Conservation (phyloP, 2,113 vertebrate genomes). For the Zosterops lateralis region DNA sequence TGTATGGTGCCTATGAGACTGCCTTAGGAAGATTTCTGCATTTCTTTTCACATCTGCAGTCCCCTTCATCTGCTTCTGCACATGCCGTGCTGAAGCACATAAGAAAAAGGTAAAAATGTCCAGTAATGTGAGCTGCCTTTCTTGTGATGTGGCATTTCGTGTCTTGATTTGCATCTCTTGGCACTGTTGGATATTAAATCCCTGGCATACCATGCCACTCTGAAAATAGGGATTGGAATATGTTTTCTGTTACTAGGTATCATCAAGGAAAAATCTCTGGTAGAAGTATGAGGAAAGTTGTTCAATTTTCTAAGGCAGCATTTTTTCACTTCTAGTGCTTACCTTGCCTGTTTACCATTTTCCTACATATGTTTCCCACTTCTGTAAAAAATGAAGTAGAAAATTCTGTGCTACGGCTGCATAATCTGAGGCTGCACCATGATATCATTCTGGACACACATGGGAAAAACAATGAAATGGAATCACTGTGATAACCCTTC, state of each 20-base stretch:
- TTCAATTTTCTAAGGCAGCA: accelerated
- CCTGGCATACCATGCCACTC: background rate
- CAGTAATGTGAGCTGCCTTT: background rate
- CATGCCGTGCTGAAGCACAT: background rate
- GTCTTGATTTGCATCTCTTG: background rate
- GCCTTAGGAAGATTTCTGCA: background rate
- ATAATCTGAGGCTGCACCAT: background rate
- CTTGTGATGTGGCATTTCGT: background rate
- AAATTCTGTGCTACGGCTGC: background rate
- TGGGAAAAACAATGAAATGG: accelerated
- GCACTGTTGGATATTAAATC: background rate
- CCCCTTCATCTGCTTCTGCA: background rate
- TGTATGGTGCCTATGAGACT: accelerated
- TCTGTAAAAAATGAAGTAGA: background rate
- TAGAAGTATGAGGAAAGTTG: background rate
- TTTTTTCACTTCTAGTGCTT: background rate
- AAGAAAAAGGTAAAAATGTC: background rate
- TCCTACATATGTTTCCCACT: background rate
- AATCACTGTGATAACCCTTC: background rate
- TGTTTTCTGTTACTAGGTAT: background rate
- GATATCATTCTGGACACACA: background rate
- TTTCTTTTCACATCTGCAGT: background rate
- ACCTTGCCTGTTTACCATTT: background rate
- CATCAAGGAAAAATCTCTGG: background rate
- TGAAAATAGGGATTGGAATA: background rate